phyloP scores from a whole-genome alignment of 2,113 vertebrate species.

The Micronisus gabar region DNA sequence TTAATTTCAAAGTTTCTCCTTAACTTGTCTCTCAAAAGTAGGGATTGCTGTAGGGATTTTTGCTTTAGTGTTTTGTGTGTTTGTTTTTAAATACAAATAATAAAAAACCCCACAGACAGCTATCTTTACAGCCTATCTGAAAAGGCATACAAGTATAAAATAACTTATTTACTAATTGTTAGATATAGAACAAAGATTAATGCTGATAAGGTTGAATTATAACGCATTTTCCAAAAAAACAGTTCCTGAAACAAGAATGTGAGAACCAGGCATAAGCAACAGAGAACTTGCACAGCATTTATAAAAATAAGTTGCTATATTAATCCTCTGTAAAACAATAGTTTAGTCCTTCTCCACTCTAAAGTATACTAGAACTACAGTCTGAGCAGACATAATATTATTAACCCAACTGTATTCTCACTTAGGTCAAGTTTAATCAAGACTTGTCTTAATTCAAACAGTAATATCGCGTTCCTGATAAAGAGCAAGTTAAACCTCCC shows the following conservation, averaged over 20 bases:
- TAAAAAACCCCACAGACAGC: neutral
- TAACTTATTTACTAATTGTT: neutral
- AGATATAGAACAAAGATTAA: neutral
- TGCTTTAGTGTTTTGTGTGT: neutral
- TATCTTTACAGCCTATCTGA: neutral
- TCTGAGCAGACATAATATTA: neutral
- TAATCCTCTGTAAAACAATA: neutral
- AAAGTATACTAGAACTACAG: neutral
- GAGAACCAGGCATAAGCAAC: neutral
- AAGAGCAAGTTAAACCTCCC: neutral
- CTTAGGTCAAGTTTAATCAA: constrained; percentile 20
- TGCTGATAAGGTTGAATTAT: neutral
- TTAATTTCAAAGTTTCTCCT: neutral
- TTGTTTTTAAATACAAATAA: neutral
- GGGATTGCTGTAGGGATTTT: neutral
- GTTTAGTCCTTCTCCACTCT: neutral
- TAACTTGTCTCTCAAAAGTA: neutral
- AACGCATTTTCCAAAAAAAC: neutral
- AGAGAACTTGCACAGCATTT: neutral
- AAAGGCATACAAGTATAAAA: neutral
- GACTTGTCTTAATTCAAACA: constrained; percentile 7
- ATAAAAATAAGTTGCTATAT: neutral
- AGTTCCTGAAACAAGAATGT: neutral
- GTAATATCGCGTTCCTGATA: neutral
- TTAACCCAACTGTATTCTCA: neutral